Percentiles rank a stretch among this genome's conserved stretches.
phyloP scores from a whole-genome alignment of 2,797 vertebrate species.

The Crax fasciolata region DNA sequence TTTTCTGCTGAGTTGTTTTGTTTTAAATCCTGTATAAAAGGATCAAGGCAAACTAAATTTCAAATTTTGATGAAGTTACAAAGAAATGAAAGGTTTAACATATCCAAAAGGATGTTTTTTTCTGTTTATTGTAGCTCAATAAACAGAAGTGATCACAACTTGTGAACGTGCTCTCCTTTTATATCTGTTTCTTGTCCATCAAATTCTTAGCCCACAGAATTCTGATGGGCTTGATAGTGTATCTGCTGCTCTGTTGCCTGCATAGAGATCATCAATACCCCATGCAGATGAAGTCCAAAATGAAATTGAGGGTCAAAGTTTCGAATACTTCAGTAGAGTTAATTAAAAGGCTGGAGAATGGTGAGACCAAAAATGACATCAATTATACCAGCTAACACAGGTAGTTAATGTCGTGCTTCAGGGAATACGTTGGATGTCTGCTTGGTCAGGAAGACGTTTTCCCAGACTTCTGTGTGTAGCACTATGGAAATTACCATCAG shows the following conservation, averaged over 20 bases:
- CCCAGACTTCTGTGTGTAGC: neutral
- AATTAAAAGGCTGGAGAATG: neutral
- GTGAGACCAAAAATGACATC: neutral
- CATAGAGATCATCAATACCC: neutral
- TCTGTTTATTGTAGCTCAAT: neutral
- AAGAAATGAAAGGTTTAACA: neutral
- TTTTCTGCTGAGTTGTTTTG: neutral
- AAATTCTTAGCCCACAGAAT: neutral
- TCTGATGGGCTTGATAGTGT: neutral
- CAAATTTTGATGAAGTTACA: neutral
- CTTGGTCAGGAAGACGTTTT: neutral
- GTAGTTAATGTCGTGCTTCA: neutral
- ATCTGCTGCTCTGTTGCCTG: neutral
- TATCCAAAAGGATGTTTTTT: neutral
- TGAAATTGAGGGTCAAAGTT: neutral
- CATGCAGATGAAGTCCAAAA: neutral
- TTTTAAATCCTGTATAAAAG: neutral
- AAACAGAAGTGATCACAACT: neutral
- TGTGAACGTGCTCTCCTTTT: neutral
- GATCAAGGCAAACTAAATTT: neutral
- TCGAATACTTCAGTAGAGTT: neutral
- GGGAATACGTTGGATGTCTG: neutral
- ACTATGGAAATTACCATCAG: neutral
- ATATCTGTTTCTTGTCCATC: neutral
- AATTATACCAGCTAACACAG: neutral